Percentiles rank a stretch among this genome's conserved stretches.
Evolutionary conservation across 2,888 invertebrate genomes (phyloP).

Genomic region (Punctoribates punctum): DNA sequence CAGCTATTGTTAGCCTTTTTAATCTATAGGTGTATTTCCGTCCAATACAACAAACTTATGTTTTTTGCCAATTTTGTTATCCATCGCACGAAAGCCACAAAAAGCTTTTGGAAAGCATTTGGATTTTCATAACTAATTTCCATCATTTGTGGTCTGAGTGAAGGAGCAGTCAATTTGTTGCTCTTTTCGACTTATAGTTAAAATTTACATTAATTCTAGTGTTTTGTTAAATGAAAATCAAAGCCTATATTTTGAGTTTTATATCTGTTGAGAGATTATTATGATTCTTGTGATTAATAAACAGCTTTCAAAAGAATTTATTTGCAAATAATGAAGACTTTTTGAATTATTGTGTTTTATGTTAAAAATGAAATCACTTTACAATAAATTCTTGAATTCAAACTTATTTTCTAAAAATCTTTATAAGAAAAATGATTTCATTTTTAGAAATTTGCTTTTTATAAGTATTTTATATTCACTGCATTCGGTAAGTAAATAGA

Average conservation of each 20-base stretch:
- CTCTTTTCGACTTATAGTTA: too few relatives aligned
- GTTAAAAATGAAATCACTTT: too few relatives aligned
- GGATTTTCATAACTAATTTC: not conserved
- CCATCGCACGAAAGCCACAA: slow-evolving; percentile 13
- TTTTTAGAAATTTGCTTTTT: not conserved
- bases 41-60: slow-evolving; percentile 19
- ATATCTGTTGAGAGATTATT: too few relatives aligned
- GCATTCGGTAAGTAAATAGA: not conserved
- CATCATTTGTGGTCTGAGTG: not conserved
- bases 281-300: too few relatives aligned
- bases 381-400: too few relatives aligned
- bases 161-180: not conserved
- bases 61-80: slow-evolving; percentile 30
- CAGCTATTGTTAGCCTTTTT: not conserved
- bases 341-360: too few relatives aligned
- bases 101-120: not conserved
- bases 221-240: not conserved
- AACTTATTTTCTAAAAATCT: too few relatives aligned
- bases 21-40: not conserved
- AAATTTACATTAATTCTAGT: not conserved
- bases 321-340: too few relatives aligned
- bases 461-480: not conserved
- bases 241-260: too few relatives aligned
- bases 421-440: too few relatives aligned
- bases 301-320: too few relatives aligned